Evolutionary conservation across 2,888 invertebrate genomes (phyloP).

Genomic region (Pteria penguin): DNA sequence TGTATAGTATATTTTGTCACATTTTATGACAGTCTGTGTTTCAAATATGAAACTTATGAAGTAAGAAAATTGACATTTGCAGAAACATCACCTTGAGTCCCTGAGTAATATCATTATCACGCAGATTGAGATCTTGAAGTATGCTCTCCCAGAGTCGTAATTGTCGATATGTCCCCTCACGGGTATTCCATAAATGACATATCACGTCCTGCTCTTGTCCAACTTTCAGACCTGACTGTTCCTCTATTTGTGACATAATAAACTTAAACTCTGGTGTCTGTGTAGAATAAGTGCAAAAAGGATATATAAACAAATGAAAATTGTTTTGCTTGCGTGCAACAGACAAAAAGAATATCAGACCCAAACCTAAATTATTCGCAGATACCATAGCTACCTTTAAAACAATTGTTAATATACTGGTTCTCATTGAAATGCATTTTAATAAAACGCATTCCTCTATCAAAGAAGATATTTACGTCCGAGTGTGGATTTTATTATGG

Average conservation of each 20-base stretch:
- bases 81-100: conserved; percentile 66
- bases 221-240: conserved; percentile 60
- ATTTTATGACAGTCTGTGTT: neutral
- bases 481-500: no score
- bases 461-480: no score
- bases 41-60: neutral
- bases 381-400: no score
- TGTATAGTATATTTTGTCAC: no score
- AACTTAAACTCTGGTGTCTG: conserved; percentile 49
- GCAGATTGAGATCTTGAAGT: conserved; percentile 64
- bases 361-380: no score
- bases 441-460: no score
- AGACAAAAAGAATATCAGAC: no score
- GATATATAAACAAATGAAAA: no score
- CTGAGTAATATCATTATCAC: conserved; percentile 61
- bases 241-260: conserved; percentile 70
- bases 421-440: no score
- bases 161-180: conserved; percentile 61
- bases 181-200: conserved; percentile 69
- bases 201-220: conserved; percentile 64
- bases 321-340: no score
- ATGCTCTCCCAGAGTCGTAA: conserved; percentile 66
- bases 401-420: no score
- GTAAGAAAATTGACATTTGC: neutral
- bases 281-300: no score